Base-by-base conservation (phyloP, 2,888 invertebrate species). In the Drosophila tripunctata region DNA sequence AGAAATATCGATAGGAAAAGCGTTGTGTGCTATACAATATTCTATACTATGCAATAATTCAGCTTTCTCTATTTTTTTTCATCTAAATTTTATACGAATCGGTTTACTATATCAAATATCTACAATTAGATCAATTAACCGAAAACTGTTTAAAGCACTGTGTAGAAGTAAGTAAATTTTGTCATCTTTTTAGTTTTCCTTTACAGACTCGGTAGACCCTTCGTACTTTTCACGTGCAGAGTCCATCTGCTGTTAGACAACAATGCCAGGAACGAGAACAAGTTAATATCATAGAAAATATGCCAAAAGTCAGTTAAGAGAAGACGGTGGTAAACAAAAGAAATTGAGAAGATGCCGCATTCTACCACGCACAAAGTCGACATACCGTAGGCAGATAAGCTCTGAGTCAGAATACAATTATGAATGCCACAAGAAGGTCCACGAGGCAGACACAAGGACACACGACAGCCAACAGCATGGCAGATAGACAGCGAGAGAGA, bases 331-430 rank as follows among this genome's bases (percentile, higher is more conserved):
- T 67, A 56, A 61, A 67, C 71, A 57, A 61, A 66, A 67, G 67
- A 57, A 54, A 73, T 71, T 67, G 52, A 72, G 61, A 71, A 61
- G 67, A 51, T 38, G 47, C 48, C 47, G 30, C 55, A 55, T 54
- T 50, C 51, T 24, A 22, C 51, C 50, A 54, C 40, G 52, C 54
- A 69, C 56, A 58, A 12, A 45, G 50, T 36, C 36, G 47, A 63
- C 60, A 77, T 65, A 44, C 77, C 80, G 65, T 45, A 48, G 44
- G 19, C 47, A 10, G 15, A 19, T 40, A 31, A 10, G 4, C 24
- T 30, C 40, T 21, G n/a, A 62, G 38, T 50, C 55, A 45, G 45
- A 67, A 65, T 63, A 58, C 74, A 83, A 83, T 83, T 83, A 83
- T 80, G 84, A 77, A 77, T 69, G 43, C 64, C 74, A 52, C 80